phyloP scores from a whole-genome alignment of 2,113 vertebrate genomes.

The Chlamydotis undulata region DNA sequence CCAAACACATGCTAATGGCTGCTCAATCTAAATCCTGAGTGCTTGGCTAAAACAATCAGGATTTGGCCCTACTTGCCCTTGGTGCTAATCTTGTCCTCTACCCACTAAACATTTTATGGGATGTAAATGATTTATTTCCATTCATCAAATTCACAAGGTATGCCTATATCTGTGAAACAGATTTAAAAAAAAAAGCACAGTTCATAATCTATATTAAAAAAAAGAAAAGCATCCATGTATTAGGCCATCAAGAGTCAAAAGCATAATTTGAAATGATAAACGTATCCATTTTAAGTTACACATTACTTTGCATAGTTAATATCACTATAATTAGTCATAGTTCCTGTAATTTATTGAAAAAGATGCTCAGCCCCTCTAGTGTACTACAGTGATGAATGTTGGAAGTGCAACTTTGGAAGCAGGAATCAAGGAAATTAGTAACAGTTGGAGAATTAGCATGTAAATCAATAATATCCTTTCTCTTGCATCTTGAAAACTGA shows the following conservation, averaged over 20 bases:
- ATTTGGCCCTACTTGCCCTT: neutral
- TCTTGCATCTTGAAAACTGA: slow-evolving; percentile 64
- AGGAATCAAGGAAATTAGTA: slow-evolving; percentile 85
- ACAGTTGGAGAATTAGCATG: slow-evolving; percentile 85
- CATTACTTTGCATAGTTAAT: slow-evolving; percentile 86
- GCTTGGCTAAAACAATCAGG: neutral
- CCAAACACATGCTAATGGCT: neutral
- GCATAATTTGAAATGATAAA: slow-evolving; percentile 85
- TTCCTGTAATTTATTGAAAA: slow-evolving; percentile 87
- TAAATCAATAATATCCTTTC: slow-evolving; percentile 82
- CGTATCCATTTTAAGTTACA: slow-evolving; percentile 83
- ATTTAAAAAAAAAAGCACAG: neutral
- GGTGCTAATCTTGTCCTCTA: neutral
- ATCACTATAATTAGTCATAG: slow-evolving; percentile 87
- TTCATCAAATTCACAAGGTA: slow-evolving; percentile 2
- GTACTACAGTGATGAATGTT: slow-evolving; percentile 84
- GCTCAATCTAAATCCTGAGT: neutral
- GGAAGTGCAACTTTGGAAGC: slow-evolving; percentile 81
- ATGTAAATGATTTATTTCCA: slow-evolving; percentile 42
- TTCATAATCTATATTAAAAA: slow-evolving; percentile 32
- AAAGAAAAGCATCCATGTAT: slow-evolving; percentile 60
- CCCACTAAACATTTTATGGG: neutral
- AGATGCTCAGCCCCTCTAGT: slow-evolving; percentile 82
- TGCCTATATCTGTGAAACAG: slow-evolving; percentile 15
- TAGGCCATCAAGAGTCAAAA: slow-evolving; percentile 79